Evolutionary conservation across 2,113 vertebrate genomes (phyloP), one percentile per base, ranked within the genome.

Genomic region (Bos indicus): DNA sequence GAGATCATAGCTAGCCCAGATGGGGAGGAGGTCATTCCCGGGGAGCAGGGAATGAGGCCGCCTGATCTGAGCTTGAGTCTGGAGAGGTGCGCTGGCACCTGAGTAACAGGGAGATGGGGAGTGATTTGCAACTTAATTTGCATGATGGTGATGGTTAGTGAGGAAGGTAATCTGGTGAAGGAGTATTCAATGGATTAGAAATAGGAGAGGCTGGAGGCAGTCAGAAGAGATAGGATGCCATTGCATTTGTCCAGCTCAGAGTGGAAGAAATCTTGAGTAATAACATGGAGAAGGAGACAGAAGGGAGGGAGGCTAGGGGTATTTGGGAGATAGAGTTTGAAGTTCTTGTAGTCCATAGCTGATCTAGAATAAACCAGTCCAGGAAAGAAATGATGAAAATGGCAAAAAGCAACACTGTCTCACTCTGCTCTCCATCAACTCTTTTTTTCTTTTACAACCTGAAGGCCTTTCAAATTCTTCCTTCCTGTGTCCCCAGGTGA

Each of bases 11-110:
- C 26, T n/a, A 51, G 43, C 9, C n/a, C 15, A 60, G 5, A 6
- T 12, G 7, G 51, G 46, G 46, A 77, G 95, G 43, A 60, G 57
- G 26, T 43, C 0, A 0, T 77, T 43, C 40, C 40, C 30, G 4
- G 10, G 86, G 36, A 33, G 1, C 16, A 30, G 64, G 36, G 57
- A 33, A 62, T 4, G 51, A 83, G 28, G 46, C 1, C 0, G 0
- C 15, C 26, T 52, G 46, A 4, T n/a, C 51, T 36, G 48, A 54
- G 30, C 7, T 5, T 0, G 62, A 59, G 36, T 30, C 25, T 60
- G 54, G 54, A 67, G 60, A 77, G 78, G 19, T 12, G 13, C 16
- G 12, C 52, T 33, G n/a, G 62, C 16, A 25, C 21, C 1, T 0
- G 36, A 4, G 46, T 3, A 46, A 26, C 56, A 71, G 62, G 30